phyloP scores from a whole-genome alignment of 2,888 invertebrate genomes.

The Girardia tigrina region DNA sequence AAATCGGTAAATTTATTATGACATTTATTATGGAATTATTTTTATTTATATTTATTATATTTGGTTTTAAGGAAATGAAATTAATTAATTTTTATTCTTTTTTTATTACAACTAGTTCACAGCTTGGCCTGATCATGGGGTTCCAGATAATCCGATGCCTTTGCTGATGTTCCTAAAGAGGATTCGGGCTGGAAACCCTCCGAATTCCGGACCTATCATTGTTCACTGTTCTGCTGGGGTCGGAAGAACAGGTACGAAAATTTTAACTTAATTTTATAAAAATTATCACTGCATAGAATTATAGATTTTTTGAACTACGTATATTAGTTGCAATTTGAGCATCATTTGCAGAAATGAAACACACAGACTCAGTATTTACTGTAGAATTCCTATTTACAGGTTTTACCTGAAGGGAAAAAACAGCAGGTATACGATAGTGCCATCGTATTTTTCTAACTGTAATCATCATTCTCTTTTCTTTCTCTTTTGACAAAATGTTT shows the following conservation, averaged over 20 bases:
- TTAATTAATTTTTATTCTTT: too few species aligned
- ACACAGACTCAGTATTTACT: constrained; percentile 5
- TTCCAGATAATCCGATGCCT: constrained; percentile 60
- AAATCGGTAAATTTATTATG: too few species aligned
- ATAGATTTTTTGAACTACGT: too few species aligned
- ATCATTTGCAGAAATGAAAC: not conserved
- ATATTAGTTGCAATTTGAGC: not conserved
- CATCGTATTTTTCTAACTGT: not conserved
- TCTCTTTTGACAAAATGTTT: not conserved
- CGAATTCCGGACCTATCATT: constrained; percentile 66
- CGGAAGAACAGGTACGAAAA: constrained; percentile 80
- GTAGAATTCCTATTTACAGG: not conserved
- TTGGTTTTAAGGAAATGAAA: too few species aligned
- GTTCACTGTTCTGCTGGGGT: constrained; percentile 78
- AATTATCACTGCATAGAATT: too few species aligned
- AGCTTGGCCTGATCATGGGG: constrained; percentile 37
- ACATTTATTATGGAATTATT: too few species aligned
- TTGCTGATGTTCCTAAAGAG: constrained; percentile 88
- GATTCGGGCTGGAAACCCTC: constrained; percentile 64
- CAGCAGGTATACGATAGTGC: not conserved
- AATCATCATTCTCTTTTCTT: constrained; percentile 1
- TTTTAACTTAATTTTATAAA: not conserved
- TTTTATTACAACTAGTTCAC: constrained; percentile 35
- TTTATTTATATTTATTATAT: too few species aligned
- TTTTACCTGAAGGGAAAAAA: not conserved